These are phyloP conservation scores for Drosophila bifasciata DNA, from an alignment of 1,140 invertebrate genomes.

Conservation along the genomic window DNA sequence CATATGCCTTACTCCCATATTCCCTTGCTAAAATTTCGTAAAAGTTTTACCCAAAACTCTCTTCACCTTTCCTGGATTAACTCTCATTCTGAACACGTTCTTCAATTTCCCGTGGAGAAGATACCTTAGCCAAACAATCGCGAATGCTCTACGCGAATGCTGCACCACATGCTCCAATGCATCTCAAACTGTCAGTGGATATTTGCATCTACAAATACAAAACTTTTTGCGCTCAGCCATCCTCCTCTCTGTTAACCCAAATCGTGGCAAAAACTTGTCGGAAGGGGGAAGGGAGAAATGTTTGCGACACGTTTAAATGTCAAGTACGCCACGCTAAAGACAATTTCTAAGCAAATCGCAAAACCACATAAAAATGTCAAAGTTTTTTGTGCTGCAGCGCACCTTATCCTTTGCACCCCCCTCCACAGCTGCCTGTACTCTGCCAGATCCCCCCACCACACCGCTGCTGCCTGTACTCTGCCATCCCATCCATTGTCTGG, in stretches of 20 bases:
- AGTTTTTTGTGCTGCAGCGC: constrained; percentile 47
- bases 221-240: constrained; percentile 22
- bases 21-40: too few species aligned
- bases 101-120: constrained; percentile 32
- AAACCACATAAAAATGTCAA: constrained; percentile 75
- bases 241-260: too few species aligned
- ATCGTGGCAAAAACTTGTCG: constrained; percentile 43
- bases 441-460: background rate
- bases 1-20: too few species aligned
- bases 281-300: too few species aligned
- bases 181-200: constrained; percentile 54
- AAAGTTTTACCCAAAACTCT: too few species aligned
- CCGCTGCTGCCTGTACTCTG: background rate
- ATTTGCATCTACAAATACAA: constrained; percentile 67
- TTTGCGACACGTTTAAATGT: constrained; percentile 80
- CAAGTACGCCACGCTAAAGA: constrained; percentile 74
- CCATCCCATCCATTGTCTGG: constrained; percentile 47
- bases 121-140: constrained; percentile 42
- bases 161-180: constrained; percentile 53
- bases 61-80: constrained; percentile 31
- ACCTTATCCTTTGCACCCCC: constrained; percentile 2
- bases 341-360: constrained; percentile 80
- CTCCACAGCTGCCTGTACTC: too few species aligned
- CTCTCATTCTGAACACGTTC: constrained; percentile 44
- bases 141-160: constrained; percentile 19